Conservation (phyloP, 2,888 invertebrate species). For the Plagodis dolabraria region DNA sequence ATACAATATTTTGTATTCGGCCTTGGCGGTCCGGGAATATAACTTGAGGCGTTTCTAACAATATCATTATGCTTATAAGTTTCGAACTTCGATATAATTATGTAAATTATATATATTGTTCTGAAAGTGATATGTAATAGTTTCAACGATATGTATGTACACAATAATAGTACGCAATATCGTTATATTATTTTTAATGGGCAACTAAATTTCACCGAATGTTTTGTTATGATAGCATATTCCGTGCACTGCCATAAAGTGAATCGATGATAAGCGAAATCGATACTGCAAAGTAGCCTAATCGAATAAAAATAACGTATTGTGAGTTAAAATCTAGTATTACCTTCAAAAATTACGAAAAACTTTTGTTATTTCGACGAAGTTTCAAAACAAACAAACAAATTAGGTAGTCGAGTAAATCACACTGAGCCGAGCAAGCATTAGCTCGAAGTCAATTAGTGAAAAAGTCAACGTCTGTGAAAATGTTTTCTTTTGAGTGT, state of each 20-base stretch:
- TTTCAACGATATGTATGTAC: too few relatives aligned
- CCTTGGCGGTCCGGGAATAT: constrained; percentile 28
- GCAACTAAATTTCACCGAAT: too few relatives aligned
- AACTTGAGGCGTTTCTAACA: constrained; percentile 20
- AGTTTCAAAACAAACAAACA: constrained; percentile 4
- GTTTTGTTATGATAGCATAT: too few relatives aligned
- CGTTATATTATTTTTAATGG: too few relatives aligned
- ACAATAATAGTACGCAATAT: too few relatives aligned
- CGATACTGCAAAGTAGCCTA: too few relatives aligned
- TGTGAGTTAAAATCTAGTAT: too few relatives aligned
- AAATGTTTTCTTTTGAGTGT: too few relatives aligned
- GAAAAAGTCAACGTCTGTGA: neutral
- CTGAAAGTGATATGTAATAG: neutral
- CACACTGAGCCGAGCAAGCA: constrained; percentile 3
- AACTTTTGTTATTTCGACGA: constrained; percentile 3
- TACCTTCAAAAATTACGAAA: neutral
- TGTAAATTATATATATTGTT: neutral
- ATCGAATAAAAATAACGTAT: too few relatives aligned
- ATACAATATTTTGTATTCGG: constrained; percentile 44
- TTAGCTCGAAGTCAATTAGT: neutral
- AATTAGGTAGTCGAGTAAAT: constrained; percentile 1
- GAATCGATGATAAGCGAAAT: too few relatives aligned
- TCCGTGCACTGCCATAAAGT: too few relatives aligned
- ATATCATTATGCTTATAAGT: constrained; percentile 5
- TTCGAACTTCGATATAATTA: neutral